Evolutionary conservation across 1,140 invertebrate species (phyloP), one percentile per base, ranked within the genome.

Genomic region (Macrosteles quadrilineatus): DNA sequence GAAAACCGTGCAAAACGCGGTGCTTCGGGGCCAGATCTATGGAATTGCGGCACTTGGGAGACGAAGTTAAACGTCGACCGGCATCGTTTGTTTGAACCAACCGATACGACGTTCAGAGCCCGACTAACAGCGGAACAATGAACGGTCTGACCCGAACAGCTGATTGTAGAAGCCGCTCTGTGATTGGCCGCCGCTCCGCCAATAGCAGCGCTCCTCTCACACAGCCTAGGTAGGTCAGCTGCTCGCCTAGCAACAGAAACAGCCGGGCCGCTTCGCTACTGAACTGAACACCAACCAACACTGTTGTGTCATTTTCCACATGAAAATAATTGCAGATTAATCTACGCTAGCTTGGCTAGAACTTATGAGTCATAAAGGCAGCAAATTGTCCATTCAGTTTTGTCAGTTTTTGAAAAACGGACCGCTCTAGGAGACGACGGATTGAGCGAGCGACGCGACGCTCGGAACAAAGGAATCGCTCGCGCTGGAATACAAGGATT

Each of bases 141-240:
- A 45, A n/a, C 40, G 36, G 32, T 30, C 45, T 45, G 30, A 31
- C 53, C 45, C 36, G 30, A 68, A 68, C 66, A 68, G 66, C 66
- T 68, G 66, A 68, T 68, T 68, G 45, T 53, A 57, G 30, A 57
- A 68, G 45, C 36, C 12, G 66, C 30, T 17, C 45, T 55, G 23
- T n/a, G 6, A 68, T 68, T 68, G 66, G 66, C 12, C 27, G 66
- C 36, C 25, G 45, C 11, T 53, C n/a, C 36, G 66, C 66, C 66
- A 68, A 68, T 57, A 11, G 66, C 23, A 55, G 66, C 6, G 19
- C 47, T 19, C 40, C 25, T 53, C 27, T 47, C 66, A 36, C 19
- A 31, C 23, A 19, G 25, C 12, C 36, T 64, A 31, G 30, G 23
- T 3, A 11, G 2, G 4, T 23, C 11, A 6, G 17, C 32, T 11